phyloP scores from a whole-genome alignment of 1,140 invertebrate species.

The Campodea augens region DNA sequence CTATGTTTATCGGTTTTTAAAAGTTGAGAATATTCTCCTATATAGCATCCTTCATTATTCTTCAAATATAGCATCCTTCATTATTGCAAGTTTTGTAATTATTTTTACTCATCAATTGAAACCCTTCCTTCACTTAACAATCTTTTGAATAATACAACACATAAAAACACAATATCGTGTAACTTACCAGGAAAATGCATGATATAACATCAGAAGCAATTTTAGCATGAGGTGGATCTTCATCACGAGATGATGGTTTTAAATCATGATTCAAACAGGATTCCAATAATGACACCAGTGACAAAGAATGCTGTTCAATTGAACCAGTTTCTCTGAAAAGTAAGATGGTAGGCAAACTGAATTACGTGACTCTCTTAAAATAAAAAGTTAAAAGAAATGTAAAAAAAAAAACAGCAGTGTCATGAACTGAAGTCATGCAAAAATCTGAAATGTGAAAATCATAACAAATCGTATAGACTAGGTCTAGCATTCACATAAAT shows the following conservation, averaged over 20 bases:
- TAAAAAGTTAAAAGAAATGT: slow-evolving; percentile 6
- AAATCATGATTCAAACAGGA: slow-evolving; percentile 74
- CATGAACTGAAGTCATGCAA: no score
- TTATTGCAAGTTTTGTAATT: slow-evolving; percentile 1
- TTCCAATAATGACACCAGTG: slow-evolving; percentile 62
- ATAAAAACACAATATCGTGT: background rate
- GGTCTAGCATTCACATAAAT: no score
- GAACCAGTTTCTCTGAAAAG: slow-evolving; percentile 57
- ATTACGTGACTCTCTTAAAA: slow-evolving; percentile 2
- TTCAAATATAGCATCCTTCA: no score
- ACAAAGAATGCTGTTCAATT: slow-evolving; percentile 63
- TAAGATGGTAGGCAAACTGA: slow-evolving; percentile 7
- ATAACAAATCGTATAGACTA: no score
- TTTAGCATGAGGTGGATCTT: slow-evolving; percentile 86
- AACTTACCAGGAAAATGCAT: slow-evolving; percentile 71
- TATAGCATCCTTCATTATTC: no score
- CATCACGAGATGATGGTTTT: slow-evolving; percentile 51
- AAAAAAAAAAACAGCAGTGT: no score
- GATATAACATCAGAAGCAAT: slow-evolving; percentile 85
- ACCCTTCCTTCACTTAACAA: slow-evolving; percentile 34
- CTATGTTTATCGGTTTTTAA: no score
- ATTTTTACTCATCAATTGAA: background rate
- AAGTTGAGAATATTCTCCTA: no score
- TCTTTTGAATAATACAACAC: slow-evolving; percentile 4
- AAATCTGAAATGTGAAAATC: no score